Conservation (phyloP, 1,140 invertebrate genomes). For the Stegodyphus mimosarum region DNA sequence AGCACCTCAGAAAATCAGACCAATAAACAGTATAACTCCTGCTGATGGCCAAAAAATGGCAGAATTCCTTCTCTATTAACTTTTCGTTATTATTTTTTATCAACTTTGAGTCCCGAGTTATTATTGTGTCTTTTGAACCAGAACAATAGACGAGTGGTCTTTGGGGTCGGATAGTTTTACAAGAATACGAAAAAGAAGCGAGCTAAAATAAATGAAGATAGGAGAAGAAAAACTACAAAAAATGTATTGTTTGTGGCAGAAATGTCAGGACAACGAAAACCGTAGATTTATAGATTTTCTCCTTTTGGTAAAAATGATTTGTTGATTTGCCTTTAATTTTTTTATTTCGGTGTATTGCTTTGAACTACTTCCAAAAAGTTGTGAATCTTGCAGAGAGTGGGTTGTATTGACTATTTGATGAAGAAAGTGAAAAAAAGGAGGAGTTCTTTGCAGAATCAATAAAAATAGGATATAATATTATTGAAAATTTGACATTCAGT, state of each 20-base stretch:
- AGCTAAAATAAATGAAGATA: slow-evolving; percentile 21
- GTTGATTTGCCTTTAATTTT: no score
- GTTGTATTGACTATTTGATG: no score
- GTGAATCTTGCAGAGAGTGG: no score
- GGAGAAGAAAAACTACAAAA: neutral
- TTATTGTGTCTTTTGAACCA: slow-evolving; percentile 57
- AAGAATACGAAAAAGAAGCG: slow-evolving; percentile 24
- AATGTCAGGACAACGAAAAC: neutral
- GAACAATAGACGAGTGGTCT: slow-evolving; percentile 44
- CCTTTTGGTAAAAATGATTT: no score
- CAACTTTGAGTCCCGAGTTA: slow-evolving; percentile 43
- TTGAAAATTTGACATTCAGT: no score
- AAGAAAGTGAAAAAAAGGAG: no score
- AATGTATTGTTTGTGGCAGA: slow-evolving; percentile 18
- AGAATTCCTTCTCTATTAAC: slow-evolving; percentile 24
- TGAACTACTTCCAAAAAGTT: no score
- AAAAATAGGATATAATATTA: no score
- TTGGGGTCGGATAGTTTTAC: slow-evolving; percentile 48
- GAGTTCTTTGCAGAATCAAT: no score
- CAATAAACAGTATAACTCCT: slow-evolving; percentile 38
- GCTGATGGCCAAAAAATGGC: neutral
- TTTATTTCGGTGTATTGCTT: no score
- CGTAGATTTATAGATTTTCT: slow-evolving; percentile 45
- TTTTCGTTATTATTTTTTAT: slow-evolving; percentile 50
- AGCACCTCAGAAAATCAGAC: neutral